phyloP scores from a whole-genome alignment of 2,113 vertebrate species.

The Leptodactylus fuscus region DNA sequence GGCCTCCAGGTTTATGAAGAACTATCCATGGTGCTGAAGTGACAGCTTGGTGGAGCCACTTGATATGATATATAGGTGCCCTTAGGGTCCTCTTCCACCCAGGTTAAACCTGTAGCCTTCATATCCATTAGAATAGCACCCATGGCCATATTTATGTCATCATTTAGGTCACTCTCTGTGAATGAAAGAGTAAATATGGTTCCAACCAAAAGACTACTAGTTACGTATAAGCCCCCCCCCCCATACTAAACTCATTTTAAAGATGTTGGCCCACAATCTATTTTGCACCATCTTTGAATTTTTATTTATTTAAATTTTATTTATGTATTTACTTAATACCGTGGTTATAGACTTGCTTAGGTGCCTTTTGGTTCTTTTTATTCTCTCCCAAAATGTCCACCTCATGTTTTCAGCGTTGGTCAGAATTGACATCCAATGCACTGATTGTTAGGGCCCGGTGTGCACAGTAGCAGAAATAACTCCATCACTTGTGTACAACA shows the following conservation, averaged over 20 bases:
- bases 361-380: not conserved
- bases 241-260: too few species aligned
- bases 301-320: too few species aligned
- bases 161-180: not conserved
- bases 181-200: too few species aligned
- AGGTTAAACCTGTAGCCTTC: not conserved
- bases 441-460: not conserved
- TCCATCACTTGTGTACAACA: too few species aligned
- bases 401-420: not conserved
- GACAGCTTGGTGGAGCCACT: slow-evolving; percentile 16
- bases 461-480: not conserved
- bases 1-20: not conserved
- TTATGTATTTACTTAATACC: too few species aligned
- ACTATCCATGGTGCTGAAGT: slow-evolving; percentile 35
- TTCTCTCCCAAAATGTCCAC: not conserved
- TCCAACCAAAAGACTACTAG: too few species aligned
- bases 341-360: too few species aligned
- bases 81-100: not conserved
- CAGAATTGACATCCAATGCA: too few species aligned
- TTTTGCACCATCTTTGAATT: too few species aligned
- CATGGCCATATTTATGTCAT: not conserved
- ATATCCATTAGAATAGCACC: not conserved
- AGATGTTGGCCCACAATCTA: too few species aligned
- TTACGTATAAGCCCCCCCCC: too few species aligned
- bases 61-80: not conserved